Evolutionary conservation across 2,888 invertebrate genomes (phyloP), one percentile per base, ranked within the genome.

Genomic region (Nemotelus pantherinus): DNA sequence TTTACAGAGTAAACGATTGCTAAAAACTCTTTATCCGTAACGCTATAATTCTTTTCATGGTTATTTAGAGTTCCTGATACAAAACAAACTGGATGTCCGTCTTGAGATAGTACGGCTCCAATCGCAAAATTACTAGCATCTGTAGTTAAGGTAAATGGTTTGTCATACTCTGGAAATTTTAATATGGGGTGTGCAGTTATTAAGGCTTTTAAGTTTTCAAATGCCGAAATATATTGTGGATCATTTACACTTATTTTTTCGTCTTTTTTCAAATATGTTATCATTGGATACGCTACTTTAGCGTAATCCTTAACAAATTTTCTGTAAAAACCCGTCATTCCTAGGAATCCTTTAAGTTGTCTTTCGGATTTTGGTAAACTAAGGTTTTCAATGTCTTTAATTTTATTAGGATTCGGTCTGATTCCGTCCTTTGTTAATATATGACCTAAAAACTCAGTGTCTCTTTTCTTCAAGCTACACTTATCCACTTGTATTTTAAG

Each of bases 301-400:
- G 77, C 71, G 74, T 77, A 78, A 57, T 77, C 77, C 41, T 55
- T 77, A 2, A 79, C 65, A 58, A 77, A 79, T 63, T 79, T 79
- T 25, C 80, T 55, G 75, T 80, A 79, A 41, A 71, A 81, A 1
- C 79, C 79, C 1, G 79, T 77, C 67, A 80, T 65, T 5, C 80
- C 79, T n/a, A 80, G 39, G 44, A 80, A 80, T 2, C 70, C 63
- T 70, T 79, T 80, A n/a, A 80, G 76, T 79, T 80, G 72, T 44
- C 79, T 81, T 47, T 74, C 57, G 10, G 80, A 79, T 45, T 67
- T 78, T 2, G 80, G 80, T 2, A 80, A 10, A n/a, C 44, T 53
- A 2, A 79, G 6, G 9, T 48, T 5, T 70, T 70, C 25, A 41
- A 75, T 79, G 41, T 55, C 67, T 10, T 77, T 70, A 53, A 77